Evolutionary conservation across 1,140 invertebrate genomes (phyloP).

Genomic region (Panonychus citri): DNA sequence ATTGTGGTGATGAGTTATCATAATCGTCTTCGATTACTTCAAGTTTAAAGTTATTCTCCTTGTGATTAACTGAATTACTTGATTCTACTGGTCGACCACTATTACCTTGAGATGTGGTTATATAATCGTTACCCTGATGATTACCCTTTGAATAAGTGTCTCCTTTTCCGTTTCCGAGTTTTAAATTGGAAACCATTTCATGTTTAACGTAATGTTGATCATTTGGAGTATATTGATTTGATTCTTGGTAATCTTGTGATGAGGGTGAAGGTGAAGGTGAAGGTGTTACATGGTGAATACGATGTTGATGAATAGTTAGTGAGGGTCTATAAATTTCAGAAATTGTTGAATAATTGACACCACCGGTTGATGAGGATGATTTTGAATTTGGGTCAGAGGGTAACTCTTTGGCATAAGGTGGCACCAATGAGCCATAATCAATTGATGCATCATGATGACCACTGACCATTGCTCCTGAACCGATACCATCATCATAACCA

Average conservation of each 20-base stretch:
- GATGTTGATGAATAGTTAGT: not conserved
- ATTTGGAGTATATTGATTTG: too few species aligned
- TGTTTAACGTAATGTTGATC: too few species aligned
- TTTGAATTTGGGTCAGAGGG: not conserved
- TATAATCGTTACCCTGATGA: too few species aligned
- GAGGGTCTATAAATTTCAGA: not conserved
- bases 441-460: not conserved
- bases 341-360: too few species aligned
- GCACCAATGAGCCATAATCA: not conserved
- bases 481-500: not conserved
- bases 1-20: not conserved
- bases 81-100: too few species aligned
- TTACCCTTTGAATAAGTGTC: too few species aligned
- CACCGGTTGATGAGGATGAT: not conserved
- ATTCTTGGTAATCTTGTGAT: not conserved
- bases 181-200: too few species aligned
- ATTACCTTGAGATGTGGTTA: too few species aligned
- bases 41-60: not conserved
- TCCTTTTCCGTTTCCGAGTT: too few species aligned
- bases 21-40: not conserved
- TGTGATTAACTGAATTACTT: not conserved
- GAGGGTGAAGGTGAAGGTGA: not conserved
- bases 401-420: not conserved
- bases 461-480: not conserved
- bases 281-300: not conserved